phyloP scores from a whole-genome alignment of 2,113 vertebrate species.

The Gnathonemus echidnorhynchus region DNA sequence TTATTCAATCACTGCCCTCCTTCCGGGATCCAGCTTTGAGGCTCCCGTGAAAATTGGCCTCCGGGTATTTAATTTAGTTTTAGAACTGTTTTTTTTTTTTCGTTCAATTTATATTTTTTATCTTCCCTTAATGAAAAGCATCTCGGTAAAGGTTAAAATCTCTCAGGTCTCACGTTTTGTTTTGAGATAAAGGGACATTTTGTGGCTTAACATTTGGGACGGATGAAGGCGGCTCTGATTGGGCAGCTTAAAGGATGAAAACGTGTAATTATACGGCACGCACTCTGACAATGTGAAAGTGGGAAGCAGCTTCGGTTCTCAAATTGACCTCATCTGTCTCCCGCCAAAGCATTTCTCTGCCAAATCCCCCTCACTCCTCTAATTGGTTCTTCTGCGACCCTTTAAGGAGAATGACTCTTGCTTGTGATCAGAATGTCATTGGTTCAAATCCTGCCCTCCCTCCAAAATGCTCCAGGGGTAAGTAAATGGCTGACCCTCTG shows the following conservation, averaged over 20 bases:
- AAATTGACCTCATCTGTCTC: not conserved
- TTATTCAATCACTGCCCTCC: not conserved
- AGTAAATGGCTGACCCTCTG: not conserved
- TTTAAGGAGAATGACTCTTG: not conserved
- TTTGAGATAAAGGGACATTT: not conserved
- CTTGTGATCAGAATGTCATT: not conserved
- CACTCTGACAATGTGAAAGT: not conserved
- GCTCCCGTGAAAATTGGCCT: constrained; percentile 44
- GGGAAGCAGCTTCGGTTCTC: not conserved
- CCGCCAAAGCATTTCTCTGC: constrained; percentile 18
- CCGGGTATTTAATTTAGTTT: constrained; percentile 49
- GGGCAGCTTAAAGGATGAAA: not conserved
- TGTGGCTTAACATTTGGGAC: not conserved
- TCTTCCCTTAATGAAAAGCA: constrained; percentile 41
- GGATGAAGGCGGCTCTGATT: not conserved
- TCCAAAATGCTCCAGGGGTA: not conserved
- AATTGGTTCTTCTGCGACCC: not conserved
- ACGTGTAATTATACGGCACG: not conserved
- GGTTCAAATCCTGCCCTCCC: not conserved
- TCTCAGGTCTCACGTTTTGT: constrained; percentile 22
- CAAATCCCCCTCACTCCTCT: constrained; percentile 11
- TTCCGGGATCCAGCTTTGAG: not conserved
- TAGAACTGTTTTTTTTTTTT: constrained; percentile 27
- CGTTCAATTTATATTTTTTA: constrained; percentile 47
- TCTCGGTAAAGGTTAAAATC: constrained; percentile 44